phyloP scores from a whole-genome alignment of 2,797 vertebrate genomes.

The Ispidina lecontei region DNA sequence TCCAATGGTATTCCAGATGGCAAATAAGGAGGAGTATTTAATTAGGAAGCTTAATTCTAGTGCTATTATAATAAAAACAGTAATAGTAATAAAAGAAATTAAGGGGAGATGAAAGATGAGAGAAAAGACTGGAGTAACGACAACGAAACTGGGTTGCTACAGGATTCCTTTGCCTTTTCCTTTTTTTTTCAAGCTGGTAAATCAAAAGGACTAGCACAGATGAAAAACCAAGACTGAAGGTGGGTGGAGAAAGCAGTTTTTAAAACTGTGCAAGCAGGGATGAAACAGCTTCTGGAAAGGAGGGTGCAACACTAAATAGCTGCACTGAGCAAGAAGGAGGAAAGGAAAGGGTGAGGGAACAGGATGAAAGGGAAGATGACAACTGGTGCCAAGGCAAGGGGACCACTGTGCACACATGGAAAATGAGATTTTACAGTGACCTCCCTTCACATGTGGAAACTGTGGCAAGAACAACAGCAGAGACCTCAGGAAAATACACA shows the following conservation, averaged over 20 bases:
- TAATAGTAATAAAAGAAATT: neutral
- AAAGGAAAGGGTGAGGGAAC: neutral
- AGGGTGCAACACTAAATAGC: constrained; percentile 1
- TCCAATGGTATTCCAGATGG: neutral
- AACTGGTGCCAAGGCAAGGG: neutral
- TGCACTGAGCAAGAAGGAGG: neutral
- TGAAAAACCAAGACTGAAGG: constrained; percentile 8
- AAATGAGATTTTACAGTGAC: neutral
- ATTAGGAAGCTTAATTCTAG: neutral
- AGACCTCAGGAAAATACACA: neutral
- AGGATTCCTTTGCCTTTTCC: neutral
- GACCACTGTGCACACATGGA: neutral
- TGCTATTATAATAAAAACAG: neutral
- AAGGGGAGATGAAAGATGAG: neutral
- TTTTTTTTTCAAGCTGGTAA: neutral
- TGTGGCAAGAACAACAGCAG: neutral
- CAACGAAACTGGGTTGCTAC: neutral
- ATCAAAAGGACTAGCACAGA: neutral
- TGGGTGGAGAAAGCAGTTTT: constrained; percentile 37
- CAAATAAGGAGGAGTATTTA: neutral
- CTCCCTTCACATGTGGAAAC: neutral
- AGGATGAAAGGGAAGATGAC: neutral
- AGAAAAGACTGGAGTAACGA: neutral
- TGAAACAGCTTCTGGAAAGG: constrained; percentile 46
- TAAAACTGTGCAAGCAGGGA: constrained; percentile 44